phyloP scores from a whole-genome alignment of 2,888 invertebrate genomes.

The Drosophila anomalipes region DNA sequence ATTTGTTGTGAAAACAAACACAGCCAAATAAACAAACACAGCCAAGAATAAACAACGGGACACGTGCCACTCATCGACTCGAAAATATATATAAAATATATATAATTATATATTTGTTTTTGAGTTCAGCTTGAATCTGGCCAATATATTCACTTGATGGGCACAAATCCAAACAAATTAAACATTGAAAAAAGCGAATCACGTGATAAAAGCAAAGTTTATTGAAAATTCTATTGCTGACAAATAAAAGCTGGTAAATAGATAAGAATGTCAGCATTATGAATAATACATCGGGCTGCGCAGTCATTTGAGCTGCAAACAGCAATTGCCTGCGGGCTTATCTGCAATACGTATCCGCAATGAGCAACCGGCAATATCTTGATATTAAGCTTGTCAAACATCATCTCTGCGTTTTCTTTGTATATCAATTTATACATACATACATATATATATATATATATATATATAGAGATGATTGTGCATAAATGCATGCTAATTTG shows the following conservation, averaged over 20 bases:
- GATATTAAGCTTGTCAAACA: slow-evolving; percentile 1
- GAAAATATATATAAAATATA: background rate
- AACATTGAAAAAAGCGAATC: background rate
- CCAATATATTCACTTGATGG: background rate
- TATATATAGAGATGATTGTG: background rate
- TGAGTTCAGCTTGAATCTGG: background rate
- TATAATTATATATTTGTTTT: background rate
- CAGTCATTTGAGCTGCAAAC: background rate
- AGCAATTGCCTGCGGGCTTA: background rate
- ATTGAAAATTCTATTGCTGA: background rate
- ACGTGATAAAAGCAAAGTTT: background rate
- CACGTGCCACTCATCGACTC: slow-evolving; percentile 17
- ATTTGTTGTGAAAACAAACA: slow-evolving; percentile 43
- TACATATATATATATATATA: too few relatives aligned
- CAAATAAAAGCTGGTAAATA: background rate
- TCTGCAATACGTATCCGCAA: background rate
- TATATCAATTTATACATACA: background rate
- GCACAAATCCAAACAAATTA: background rate
- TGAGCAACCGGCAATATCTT: slow-evolving; percentile 1
- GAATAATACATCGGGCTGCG: slow-evolving; percentile 30
- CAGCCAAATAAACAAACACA: slow-evolving; percentile 9
- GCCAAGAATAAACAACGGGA: slow-evolving; percentile 9
- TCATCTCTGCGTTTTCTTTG: too few relatives aligned
- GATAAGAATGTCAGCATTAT: slow-evolving; percentile 29
- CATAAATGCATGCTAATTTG: background rate